Evolutionary conservation across 2,797 vertebrate genomes (phyloP).

Genomic region (Spheniscus humboldti): DNA sequence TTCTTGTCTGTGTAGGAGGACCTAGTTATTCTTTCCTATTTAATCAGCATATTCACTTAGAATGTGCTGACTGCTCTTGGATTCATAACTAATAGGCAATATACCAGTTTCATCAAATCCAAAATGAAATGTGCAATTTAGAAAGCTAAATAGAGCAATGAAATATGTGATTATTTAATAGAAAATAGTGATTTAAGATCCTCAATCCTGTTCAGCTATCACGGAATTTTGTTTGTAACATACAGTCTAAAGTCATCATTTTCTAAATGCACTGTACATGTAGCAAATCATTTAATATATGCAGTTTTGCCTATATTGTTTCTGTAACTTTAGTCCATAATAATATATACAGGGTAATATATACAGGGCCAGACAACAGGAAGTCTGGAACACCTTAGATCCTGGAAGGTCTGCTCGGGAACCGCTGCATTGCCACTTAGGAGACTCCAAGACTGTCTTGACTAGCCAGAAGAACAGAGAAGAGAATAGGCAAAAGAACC

Average conservation of each 20-base stretch:
- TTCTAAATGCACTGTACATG: background rate
- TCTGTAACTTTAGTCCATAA: background rate
- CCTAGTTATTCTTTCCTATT: background rate
- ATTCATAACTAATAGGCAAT: slow-evolving; percentile 3
- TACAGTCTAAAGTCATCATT: background rate
- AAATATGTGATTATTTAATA: slow-evolving; percentile 38
- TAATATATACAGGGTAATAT: background rate
- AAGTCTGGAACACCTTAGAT: background rate
- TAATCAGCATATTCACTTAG: slow-evolving; percentile 30
- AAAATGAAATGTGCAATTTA: slow-evolving; percentile 26
- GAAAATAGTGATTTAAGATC: slow-evolving; percentile 22
- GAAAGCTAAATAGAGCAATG: background rate
- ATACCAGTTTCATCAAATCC: background rate
- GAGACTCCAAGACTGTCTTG: background rate
- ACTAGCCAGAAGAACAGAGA: background rate
- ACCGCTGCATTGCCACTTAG: background rate
- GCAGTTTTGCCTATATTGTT: background rate
- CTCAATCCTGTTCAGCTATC: background rate
- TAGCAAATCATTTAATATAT: background rate
- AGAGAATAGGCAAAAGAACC: background rate
- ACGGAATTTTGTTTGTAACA: background rate
- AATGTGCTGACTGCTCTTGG: slow-evolving; percentile 2
- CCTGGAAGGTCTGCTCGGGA: background rate
- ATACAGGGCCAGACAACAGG: background rate
- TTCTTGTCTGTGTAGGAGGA: background rate